These are phyloP conservation scores for Nephila pilipes DNA, from an alignment of 1,140 invertebrate genomes.

Conservation along the genomic window DNA sequence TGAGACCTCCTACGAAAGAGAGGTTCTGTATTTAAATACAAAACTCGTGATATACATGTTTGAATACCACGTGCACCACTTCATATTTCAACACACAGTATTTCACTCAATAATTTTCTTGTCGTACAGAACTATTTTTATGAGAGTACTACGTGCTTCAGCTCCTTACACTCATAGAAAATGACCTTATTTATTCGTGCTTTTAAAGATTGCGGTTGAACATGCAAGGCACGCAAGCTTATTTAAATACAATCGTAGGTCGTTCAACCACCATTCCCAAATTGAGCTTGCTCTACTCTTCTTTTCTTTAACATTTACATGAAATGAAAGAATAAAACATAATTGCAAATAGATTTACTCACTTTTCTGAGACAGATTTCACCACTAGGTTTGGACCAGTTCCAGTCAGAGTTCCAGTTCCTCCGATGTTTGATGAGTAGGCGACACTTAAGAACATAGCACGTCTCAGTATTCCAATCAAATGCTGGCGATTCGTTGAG, in stretches of 20 bases:
- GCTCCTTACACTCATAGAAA: no score
- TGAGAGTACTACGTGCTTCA: no score
- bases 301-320: background rate
- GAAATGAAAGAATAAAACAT: background rate
- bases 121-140: no score
- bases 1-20: no score
- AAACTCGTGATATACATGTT: no score
- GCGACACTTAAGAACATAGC: conserved; percentile 87
- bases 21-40: no score
- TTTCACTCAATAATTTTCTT: no score
- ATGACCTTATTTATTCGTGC: background rate
- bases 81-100: no score
- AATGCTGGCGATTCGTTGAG: background rate
- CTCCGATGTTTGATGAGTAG: conserved; percentile 90
- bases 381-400: conserved; percentile 92
- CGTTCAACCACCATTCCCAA: background rate
- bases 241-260: conserved; percentile 27
- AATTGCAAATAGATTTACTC: conserved; percentile 80
- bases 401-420: conserved; percentile 92
- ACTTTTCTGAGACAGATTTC: conserved; percentile 81
- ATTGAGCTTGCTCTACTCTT: background rate
- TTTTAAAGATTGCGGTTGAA: background rate
- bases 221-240: background rate
- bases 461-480: conserved; percentile 76
- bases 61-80: no score